Percentiles rank a stretch among this genome's conserved stretches.
Conservation (phyloP, 2,888 invertebrate species). For the Nebria brevicollis region DNA sequence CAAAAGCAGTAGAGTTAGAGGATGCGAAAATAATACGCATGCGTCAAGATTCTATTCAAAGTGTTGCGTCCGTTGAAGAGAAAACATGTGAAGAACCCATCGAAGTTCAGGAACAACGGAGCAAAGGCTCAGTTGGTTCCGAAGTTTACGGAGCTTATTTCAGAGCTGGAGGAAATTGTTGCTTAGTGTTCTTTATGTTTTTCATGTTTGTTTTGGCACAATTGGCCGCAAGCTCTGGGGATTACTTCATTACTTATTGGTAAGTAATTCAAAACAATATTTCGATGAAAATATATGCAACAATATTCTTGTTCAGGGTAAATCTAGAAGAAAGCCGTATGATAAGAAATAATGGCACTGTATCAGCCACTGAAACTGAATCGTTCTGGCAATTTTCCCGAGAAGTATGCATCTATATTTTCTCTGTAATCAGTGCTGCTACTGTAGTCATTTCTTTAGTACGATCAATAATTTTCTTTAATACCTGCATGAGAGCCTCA, state of each 20-base stretch:
- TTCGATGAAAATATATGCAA: constrained; percentile 5
- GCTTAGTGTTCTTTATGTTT: constrained; percentile 69
- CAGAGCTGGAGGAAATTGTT: constrained; percentile 75
- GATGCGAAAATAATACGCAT: constrained; percentile 54
- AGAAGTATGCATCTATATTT: constrained; percentile 60
- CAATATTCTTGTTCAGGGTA: constrained; percentile 54
- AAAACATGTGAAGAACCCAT: constrained; percentile 56
- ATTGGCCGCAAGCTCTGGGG: constrained; percentile 76
- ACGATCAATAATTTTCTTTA: constrained; percentile 67
- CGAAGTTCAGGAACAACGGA: constrained; percentile 68
- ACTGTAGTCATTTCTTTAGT: constrained; percentile 62
- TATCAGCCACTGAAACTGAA: constrained; percentile 46
- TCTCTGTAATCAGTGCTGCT: constrained; percentile 57
- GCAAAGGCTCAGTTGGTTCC: constrained; percentile 66
- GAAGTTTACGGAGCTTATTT: constrained; percentile 76
- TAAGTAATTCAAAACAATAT: constrained; percentile 56
- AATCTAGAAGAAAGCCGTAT: constrained; percentile 55
- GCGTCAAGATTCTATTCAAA: constrained; percentile 66
- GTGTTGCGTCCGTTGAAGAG: constrained; percentile 61
- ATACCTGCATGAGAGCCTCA: constrained; percentile 66
- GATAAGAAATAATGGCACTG: constrained; percentile 40
- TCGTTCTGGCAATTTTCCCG: constrained; percentile 50
- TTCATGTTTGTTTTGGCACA: constrained; percentile 75
- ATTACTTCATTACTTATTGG: constrained; percentile 85
- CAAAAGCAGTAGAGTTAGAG: constrained; percentile 55